Base-by-base conservation (phyloP, 2,797 vertebrate species). In the Rhyacichthys aspro region DNA sequence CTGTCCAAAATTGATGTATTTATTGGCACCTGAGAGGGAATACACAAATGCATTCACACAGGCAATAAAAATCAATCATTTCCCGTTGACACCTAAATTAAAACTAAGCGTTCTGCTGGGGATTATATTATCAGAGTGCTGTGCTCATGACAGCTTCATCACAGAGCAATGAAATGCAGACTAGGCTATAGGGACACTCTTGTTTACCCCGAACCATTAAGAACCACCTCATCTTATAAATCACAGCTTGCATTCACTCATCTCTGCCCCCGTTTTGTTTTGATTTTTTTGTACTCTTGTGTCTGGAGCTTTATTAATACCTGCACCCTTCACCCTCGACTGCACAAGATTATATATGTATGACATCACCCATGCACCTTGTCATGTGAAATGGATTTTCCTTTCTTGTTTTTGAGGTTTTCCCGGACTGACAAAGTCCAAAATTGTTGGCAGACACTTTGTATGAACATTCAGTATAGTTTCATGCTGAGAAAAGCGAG, bases 91-190 rank as follows among this genome's bases (percentile, higher is more conserved):
- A 82, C 75, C 73, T 79, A 89, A 87, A 90, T 89, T 88, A 90
- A 89, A 87, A 87, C 67, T 76, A 86, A 89, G 74, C 74, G 45
- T 81, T 69, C 86, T 72, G 73, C 45, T 49, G 72, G 86, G 82
- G 80, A 86, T 74, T 79, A 64, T 59, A 80, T 90, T 86, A 80
- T 64, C 43, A 12, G 54, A 82, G 74, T 64, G 71, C 50, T 79
- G 77, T 70, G 69, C 60, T 76, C 72, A 79, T 89, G 89, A 90
- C 89, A 89, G 84, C 78, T 88, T 84, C 86, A 89, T 90, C 86
- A 85, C 76, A 72, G 68, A 36, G 5, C 56, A 74, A 75, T 89
- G 86, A 89, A 88, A 88, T 83, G 84, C 84, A 84, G 82, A 85
- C 76, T 76, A 71, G 72, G 74, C 81, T 74, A 64, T 72, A 74